Conservation (phyloP, 37 sponge, comb jelly and placozoan genomes). For the Ephydatia muelleri region DNA sequence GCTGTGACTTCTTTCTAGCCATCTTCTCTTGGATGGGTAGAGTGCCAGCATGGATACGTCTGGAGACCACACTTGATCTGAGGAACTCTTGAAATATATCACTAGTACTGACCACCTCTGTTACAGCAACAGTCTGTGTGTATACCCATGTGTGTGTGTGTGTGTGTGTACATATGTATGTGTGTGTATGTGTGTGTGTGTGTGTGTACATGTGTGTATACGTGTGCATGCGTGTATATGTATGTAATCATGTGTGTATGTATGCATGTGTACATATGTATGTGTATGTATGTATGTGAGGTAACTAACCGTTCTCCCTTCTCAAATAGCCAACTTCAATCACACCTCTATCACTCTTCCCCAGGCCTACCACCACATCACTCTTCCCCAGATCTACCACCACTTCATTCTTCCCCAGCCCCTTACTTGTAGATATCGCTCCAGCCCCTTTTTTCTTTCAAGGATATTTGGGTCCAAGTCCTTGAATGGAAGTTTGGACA, state of each 20-base stretch:
- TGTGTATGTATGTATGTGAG: too few species aligned
- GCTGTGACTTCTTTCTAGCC: not conserved
- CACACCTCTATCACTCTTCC: not conserved
- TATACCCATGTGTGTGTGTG: not conserved
- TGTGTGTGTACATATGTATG: not conserved
- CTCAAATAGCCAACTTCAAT: too few species aligned
- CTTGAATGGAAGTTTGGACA: conserved; percentile 50
- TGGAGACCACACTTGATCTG: conserved; percentile 26
- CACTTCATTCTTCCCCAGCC: not conserved
- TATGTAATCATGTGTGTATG: too few species aligned
- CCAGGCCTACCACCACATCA: not conserved
- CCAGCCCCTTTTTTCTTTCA: conserved; percentile 62
- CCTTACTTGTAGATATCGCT: conserved; percentile 64
- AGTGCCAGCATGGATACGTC: not conserved
- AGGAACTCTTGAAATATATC: conserved; percentile 50
- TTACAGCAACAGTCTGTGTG: not conserved
- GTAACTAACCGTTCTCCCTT: too few species aligned
- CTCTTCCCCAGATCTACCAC: not conserved
- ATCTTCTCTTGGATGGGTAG: not conserved
- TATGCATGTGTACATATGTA: too few species aligned
- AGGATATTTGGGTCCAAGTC: conserved; percentile 41
- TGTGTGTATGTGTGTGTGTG: not conserved
- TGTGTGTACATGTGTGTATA: not conserved
- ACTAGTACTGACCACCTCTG: not conserved
- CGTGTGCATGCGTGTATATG: too few species aligned